phyloP scores from a whole-genome alignment of 1,140 invertebrate genomes.

The Bombus confusus region DNA sequence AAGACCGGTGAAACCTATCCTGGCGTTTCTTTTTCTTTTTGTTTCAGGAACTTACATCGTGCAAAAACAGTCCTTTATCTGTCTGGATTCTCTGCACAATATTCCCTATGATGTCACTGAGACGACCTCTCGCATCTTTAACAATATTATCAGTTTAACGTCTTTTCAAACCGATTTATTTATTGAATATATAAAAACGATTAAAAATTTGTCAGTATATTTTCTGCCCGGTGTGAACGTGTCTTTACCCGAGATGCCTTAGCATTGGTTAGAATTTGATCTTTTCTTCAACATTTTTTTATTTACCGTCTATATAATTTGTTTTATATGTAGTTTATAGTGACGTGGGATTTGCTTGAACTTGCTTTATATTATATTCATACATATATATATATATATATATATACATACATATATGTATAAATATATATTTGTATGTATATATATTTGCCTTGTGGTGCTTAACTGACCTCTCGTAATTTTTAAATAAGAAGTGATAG shows the following conservation, averaged over 20 bases:
- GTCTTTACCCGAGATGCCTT: constrained; percentile 69
- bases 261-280: constrained; percentile 72
- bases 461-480: neutral
- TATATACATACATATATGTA: neutral
- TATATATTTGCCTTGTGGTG: neutral
- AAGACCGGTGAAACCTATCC: constrained; percentile 69
- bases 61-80: constrained; percentile 77
- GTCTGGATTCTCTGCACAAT: constrained; percentile 78
- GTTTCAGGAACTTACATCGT: constrained; percentile 81
- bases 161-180: constrained; percentile 73
- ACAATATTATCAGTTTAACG: constrained; percentile 70
- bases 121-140: constrained; percentile 76
- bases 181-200: constrained; percentile 72
- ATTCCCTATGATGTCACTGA: constrained; percentile 75
- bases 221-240: constrained; percentile 71
- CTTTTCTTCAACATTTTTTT: neutral
- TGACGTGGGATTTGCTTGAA: neutral
- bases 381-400: neutral
- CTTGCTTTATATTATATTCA: neutral
- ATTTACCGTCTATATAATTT: neutral
- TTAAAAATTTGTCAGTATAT: constrained; percentile 71
- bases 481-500: neutral
- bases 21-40: constrained; percentile 77
- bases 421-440: neutral
- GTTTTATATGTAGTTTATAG: neutral